These are phyloP conservation scores for Zelostemma sp. DNA, from an alignment of 1,140 invertebrate genomes.

Conservation along the genomic window DNA sequence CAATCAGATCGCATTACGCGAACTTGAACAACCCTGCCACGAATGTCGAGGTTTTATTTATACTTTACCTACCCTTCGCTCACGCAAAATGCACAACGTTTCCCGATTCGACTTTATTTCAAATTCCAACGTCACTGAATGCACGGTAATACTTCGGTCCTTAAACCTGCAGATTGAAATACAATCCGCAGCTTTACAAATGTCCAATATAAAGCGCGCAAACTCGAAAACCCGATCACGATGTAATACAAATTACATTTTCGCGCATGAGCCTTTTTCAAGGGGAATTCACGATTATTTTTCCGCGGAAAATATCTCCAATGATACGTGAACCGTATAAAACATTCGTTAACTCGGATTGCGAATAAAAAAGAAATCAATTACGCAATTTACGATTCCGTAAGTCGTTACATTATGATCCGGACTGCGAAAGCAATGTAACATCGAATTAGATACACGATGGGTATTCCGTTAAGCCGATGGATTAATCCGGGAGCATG, in stretches of 20 bases:
- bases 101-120: slow-evolving; percentile 32
- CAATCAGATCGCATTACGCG: slow-evolving; percentile 60
- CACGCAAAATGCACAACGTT: slow-evolving; percentile 34
- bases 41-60: slow-evolving; percentile 53
- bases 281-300: too few species aligned
- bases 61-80: slow-evolving; percentile 38
- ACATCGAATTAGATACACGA: slow-evolving; percentile 46
- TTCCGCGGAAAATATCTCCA: too few species aligned
- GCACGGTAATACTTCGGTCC: too few species aligned
- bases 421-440: slow-evolving; percentile 35
- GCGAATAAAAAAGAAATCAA: too few species aligned
- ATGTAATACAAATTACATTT: too few species aligned
- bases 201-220: too few species aligned
- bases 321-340: too few species aligned
- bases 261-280: too few species aligned
- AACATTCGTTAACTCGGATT: too few species aligned
- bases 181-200: too few species aligned
- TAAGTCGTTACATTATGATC: slow-evolving; percentile 43
- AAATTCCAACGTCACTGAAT: slow-evolving; percentile 34
- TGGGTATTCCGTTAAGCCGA: slow-evolving; percentile 37
- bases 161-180: too few species aligned
- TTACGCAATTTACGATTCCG: slow-evolving; percentile 41
- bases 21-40: slow-evolving; percentile 51
- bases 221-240: too few species aligned
- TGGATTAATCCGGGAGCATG: slow-evolving; percentile 37